These are phyloP conservation scores for Ellobius talpinus DNA, from an alignment of 2,113 vertebrate species.

Conservation along the genomic window DNA sequence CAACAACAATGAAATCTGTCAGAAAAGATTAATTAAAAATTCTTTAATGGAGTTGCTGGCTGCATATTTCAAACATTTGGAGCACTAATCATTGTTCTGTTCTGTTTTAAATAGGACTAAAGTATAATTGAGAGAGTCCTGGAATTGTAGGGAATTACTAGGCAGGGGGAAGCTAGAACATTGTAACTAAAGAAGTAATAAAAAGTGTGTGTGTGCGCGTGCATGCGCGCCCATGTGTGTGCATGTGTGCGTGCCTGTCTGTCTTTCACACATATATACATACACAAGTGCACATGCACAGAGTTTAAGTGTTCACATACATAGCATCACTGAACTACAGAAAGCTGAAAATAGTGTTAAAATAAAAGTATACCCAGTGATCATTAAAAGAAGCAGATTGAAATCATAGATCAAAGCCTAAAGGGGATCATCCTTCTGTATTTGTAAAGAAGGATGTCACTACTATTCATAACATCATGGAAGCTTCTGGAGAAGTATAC, in stretches of 20 bases:
- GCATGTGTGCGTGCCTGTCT: neutral
- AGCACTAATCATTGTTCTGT: neutral
- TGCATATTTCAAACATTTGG: neutral
- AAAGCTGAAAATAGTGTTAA: neutral
- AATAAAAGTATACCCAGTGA: neutral
- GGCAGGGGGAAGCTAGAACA: neutral
- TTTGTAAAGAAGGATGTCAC: slow-evolving; percentile 29
- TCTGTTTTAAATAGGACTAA: neutral
- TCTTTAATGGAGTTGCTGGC: neutral
- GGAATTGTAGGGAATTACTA: neutral
- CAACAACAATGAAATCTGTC: neutral
- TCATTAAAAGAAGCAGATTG: neutral
- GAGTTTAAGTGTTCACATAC: neutral
- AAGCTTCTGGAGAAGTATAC: too few species aligned
- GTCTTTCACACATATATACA: neutral
- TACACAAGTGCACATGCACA: accelerated
- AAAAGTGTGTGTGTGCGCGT: neutral
- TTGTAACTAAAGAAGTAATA: neutral
- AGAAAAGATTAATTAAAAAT: neutral
- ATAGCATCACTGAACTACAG: neutral
- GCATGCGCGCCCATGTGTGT: neutral
- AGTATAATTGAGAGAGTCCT: neutral
- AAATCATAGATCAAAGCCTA: neutral
- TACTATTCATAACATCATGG: too few species aligned
- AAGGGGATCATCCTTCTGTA: neutral